Conservation (phyloP, 2,113 vertebrate species). For the Nesogale talazaci region DNA sequence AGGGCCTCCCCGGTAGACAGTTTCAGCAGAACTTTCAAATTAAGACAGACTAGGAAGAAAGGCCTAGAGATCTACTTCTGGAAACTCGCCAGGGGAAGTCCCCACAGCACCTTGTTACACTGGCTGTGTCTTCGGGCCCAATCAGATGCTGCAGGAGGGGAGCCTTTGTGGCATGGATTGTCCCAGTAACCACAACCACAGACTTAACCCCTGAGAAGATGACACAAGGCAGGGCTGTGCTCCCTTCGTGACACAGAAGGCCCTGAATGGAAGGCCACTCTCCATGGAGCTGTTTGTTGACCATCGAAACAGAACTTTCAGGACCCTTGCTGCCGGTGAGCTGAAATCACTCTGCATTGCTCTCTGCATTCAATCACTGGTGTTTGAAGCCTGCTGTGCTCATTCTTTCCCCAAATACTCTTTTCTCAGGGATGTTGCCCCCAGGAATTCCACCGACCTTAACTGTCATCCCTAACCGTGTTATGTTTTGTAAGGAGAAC, state of each 20-base stretch:
- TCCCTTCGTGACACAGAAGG: background rate
- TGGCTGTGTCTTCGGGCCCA: background rate
- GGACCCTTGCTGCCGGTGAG: too few species aligned
- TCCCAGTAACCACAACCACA: too few species aligned
- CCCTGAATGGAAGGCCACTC: background rate
- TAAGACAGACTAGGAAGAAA: background rate
- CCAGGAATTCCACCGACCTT: background rate
- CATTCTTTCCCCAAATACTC: background rate
- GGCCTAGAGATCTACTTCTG: background rate
- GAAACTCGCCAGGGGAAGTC: background rate
- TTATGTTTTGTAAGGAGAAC: background rate
- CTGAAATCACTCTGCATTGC: accelerated
- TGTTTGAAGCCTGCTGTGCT: background rate
- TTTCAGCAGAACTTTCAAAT: background rate
- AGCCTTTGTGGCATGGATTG: too few species aligned
- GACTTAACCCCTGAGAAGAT: too few species aligned
- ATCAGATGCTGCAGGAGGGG: background rate
- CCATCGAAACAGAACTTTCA: too few species aligned
- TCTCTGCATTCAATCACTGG: background rate
- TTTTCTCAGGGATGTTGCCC: accelerated
- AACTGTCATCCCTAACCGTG: background rate
- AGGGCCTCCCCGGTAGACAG: background rate
- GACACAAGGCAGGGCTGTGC: background rate
- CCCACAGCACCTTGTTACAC: background rate
- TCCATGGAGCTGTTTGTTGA: too few species aligned